These are phyloP conservation scores for Cataglyphis hispanica DNA, from an alignment of 1,140 invertebrate species.

Conservation along the genomic window DNA sequence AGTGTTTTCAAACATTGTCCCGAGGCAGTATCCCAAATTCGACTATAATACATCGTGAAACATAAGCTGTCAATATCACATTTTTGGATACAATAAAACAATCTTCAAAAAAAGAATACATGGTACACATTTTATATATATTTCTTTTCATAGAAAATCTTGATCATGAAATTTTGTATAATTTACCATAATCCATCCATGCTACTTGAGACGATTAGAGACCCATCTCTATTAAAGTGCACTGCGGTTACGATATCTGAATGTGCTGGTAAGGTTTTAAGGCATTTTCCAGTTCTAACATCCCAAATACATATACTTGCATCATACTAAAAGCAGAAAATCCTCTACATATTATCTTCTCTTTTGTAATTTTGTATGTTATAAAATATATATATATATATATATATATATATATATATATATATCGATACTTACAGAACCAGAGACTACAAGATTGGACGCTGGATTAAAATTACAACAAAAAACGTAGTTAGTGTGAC, in stretches of 20 bases:
- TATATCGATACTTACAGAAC: constrained; percentile 91
- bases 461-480: constrained; percentile 99
- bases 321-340: constrained; percentile 92
- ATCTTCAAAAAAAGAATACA: not conserved
- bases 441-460: constrained; percentile 99
- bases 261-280: constrained; percentile 99
- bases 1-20: constrained; percentile 99
- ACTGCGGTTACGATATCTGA: constrained; percentile 99
- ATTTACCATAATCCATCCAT: constrained; percentile 99
- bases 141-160: not conserved
- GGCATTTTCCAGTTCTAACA: constrained; percentile 99
- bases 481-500: constrained; percentile 99
- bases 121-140: not conserved
- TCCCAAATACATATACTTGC: constrained; percentile 99
- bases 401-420: not conserved
- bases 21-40: constrained; percentile 99
- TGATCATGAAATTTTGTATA: constrained; percentile 10
- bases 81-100: not conserved
- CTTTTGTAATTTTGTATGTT: not conserved
- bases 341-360: not conserved
- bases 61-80: constrained; percentile 52
- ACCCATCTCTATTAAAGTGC: constrained; percentile 99
- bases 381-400: too few species aligned
- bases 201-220: constrained; percentile 98
- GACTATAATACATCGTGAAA: constrained; percentile 88